A percentile compares a stretch with the other conserved stretches of the same genome.
These are phyloP conservation scores for Enteromius afrohamiltoni DNA, from an alignment of 2,797 vertebrate genomes.

Conservation along the genomic window DNA sequence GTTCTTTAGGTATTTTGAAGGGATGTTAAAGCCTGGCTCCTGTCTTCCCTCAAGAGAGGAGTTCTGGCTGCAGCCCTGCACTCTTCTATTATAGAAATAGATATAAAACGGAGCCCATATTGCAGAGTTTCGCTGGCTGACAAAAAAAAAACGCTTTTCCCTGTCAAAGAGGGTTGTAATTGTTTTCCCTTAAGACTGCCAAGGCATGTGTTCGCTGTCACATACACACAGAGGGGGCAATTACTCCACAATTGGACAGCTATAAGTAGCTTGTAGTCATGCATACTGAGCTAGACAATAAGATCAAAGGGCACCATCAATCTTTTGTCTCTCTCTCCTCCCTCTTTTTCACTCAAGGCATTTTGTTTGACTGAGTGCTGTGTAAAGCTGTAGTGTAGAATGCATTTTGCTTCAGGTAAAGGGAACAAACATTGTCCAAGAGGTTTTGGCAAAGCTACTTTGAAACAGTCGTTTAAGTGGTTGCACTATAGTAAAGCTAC, in stretches of 20 bases:
- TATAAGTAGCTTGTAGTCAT: slow-evolving; percentile 76
- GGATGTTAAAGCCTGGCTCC: background rate
- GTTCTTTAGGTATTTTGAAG: background rate
- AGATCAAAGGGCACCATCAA: slow-evolving; percentile 77
- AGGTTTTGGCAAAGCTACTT: slow-evolving; percentile 5
- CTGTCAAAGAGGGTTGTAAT: slow-evolving; percentile 68
- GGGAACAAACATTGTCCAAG: background rate
- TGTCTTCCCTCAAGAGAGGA: slow-evolving; percentile 35
- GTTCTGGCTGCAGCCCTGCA: slow-evolving; percentile 47
- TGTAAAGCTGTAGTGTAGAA: background rate
- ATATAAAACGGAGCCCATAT: slow-evolving; percentile 67
- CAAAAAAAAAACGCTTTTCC: slow-evolving; percentile 68
- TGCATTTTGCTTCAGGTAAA: background rate
- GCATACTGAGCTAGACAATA: slow-evolving; percentile 75
- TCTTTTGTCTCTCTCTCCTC: slow-evolving; percentile 65
- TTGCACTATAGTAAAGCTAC: background rate
- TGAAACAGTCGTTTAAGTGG: background rate
- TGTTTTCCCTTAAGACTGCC: slow-evolving; percentile 67
- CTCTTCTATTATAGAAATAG: slow-evolving; percentile 55
- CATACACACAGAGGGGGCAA: slow-evolving; percentile 73
- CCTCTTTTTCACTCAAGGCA: slow-evolving; percentile 29
- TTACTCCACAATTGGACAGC: slow-evolving; percentile 73
- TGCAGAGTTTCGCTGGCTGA: slow-evolving; percentile 64
- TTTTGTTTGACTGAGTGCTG: slow-evolving; percentile 4
- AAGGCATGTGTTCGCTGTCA: slow-evolving; percentile 74